phyloP scores from a whole-genome alignment of 2,113 vertebrate species.

The Catharus bicknelli region DNA sequence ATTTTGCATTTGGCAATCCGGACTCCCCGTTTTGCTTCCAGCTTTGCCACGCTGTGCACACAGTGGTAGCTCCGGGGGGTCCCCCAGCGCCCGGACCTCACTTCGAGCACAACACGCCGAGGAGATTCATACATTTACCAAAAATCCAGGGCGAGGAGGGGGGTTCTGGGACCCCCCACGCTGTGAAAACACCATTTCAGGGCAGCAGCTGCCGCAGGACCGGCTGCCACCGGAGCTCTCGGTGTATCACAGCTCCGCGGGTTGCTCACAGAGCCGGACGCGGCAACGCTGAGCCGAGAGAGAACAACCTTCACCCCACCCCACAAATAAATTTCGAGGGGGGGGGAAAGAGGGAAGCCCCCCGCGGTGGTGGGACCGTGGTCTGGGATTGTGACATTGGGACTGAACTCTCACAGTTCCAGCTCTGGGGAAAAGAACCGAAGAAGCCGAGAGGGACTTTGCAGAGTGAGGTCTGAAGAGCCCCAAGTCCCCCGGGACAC shows the following conservation, averaged over 20 bases:
- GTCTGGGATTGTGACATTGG: fast-evolving
- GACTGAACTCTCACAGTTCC: neutral
- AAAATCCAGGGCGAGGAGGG: neutral
- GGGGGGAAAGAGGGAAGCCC: neutral
- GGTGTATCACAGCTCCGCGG: neutral
- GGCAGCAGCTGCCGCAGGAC: neutral
- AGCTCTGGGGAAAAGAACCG: neutral
- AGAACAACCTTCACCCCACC: neutral
- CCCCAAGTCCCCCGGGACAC: neutral
- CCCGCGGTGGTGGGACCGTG: fast-evolving
- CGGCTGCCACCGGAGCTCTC: neutral
- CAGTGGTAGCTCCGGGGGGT: fast-evolving
- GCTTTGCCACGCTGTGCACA: neutral
- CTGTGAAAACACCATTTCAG: neutral
- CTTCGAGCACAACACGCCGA: fast-evolving
- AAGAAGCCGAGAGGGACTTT: fast-evolving
- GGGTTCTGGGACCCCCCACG: neutral
- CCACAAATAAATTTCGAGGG: neutral
- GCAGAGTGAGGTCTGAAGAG: neutral
- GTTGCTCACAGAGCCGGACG: neutral
- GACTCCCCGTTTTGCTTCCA: neutral
- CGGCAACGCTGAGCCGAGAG: neutral
- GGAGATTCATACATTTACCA: neutral
- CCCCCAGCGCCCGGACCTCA: fast-evolving
- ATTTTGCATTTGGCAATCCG: neutral